Conservation (phyloP, 2,113 vertebrate species). For the Cromileptes altivelis region DNA sequence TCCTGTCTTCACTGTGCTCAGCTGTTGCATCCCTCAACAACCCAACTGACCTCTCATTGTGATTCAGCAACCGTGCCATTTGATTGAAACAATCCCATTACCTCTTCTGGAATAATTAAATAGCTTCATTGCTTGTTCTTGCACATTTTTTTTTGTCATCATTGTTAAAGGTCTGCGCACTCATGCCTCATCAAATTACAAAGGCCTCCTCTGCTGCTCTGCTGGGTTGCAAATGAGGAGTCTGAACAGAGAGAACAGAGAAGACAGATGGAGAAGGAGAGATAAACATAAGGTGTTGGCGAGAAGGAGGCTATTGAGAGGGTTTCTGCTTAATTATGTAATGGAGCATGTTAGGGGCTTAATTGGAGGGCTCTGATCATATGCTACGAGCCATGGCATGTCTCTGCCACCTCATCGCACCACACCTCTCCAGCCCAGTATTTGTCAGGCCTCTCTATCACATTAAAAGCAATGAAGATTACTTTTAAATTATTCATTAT, state of each 20-base stretch:
- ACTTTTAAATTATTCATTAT: constrained; percentile 58
- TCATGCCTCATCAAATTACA: constrained; percentile 30
- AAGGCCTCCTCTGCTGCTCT: constrained; percentile 32
- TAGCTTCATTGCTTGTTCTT: constrained; percentile 33
- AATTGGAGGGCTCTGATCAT: constrained; percentile 67
- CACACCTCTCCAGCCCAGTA: constrained; percentile 15
- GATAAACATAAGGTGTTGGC: constrained; percentile 65
- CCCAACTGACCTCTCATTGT: constrained; percentile 13
- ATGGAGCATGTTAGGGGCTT: constrained; percentile 70
- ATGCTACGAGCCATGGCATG: constrained; percentile 36
- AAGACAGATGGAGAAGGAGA: constrained; percentile 60
- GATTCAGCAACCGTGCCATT: constrained; percentile 43
- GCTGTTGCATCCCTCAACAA: constrained; percentile 25
- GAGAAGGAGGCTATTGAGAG: constrained; percentile 39
- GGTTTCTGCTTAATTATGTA: constrained; percentile 70
- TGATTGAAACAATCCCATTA: constrained; percentile 52
- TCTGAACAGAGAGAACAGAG: constrained; percentile 38
- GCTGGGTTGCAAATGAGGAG: constrained; percentile 33
- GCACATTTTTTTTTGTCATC: constrained; percentile 43
- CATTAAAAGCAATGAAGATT: constrained; percentile 25
- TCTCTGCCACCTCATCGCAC: constrained; percentile 28
- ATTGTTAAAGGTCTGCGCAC: constrained; percentile 20
- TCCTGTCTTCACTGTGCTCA: background rate
- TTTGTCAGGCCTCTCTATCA: constrained; percentile 33
- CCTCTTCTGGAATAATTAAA: constrained; percentile 45